Percentiles rank a stretch among this genome's conserved stretches.
Evolutionary conservation across 2,113 vertebrate genomes (phyloP).

Genomic region (Galeopterus variegatus): DNA sequence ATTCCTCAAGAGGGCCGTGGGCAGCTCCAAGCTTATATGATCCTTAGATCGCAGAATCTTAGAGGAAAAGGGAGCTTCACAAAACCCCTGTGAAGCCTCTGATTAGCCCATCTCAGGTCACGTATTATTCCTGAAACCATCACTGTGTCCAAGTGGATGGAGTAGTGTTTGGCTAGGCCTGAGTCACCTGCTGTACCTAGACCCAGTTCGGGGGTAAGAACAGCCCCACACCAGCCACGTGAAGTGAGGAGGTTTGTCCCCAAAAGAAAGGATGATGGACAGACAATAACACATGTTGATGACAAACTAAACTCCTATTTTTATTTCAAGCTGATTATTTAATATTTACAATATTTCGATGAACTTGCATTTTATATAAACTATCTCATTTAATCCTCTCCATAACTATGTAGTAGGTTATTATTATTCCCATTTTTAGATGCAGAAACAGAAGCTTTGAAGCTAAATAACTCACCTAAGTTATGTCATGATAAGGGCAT

Average conservation of each 20-base stretch:
- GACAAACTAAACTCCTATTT: neutral
- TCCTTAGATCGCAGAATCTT: neutral
- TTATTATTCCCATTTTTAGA: neutral
- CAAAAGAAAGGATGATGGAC: neutral
- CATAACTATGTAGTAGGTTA: neutral
- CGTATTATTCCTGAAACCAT: neutral
- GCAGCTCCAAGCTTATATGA: neutral
- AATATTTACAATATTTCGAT: neutral
- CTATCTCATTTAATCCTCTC: neutral
- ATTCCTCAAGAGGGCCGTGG: neutral
- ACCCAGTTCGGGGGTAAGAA: neutral
- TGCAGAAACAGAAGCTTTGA: neutral
- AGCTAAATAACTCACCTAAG: neutral
- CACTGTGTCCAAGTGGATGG: neutral
- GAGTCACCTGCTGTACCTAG: neutral
- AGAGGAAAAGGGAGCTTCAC: neutral
- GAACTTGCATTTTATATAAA: constrained; percentile 1
- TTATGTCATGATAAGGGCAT: neutral
- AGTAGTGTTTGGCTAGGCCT: neutral
- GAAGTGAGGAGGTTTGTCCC: neutral
- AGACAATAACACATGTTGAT: neutral
- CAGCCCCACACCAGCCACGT: neutral
- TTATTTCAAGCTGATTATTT: neutral
- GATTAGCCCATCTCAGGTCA: neutral
- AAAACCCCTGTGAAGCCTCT: neutral